phyloP scores from a whole-genome alignment of 2,113 vertebrate species.

The Chaetodon trifascialis region DNA sequence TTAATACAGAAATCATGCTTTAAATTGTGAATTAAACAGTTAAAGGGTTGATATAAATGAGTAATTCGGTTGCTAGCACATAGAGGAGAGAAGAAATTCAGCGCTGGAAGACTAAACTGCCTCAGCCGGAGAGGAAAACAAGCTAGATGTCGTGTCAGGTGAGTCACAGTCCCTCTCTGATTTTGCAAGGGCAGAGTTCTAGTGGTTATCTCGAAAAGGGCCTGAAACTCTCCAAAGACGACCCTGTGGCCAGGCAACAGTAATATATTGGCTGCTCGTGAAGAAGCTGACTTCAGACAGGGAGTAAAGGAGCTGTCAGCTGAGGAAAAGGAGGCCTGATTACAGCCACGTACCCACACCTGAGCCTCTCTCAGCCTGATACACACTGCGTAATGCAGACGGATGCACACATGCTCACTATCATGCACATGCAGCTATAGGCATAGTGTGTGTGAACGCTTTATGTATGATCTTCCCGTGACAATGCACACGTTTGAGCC shows the following conservation, averaged over 20 bases:
- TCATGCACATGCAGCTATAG: conserved; percentile 5
- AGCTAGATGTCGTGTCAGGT: conserved; percentile 19
- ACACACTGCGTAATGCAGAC: conserved; percentile 15
- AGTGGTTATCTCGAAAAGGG: conserved; percentile 57
- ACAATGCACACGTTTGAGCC: not conserved
- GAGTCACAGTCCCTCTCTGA: conserved; percentile 12
- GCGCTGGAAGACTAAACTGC: not conserved
- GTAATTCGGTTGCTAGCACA: not conserved
- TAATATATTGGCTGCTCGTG: conserved; percentile 79
- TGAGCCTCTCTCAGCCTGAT: conserved; percentile 65
- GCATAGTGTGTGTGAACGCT: not conserved
- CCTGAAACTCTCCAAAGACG: conserved; percentile 65
- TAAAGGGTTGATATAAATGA: not conserved
- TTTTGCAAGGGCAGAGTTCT: conserved; percentile 57
- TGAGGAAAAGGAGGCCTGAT: conserved; percentile 78
- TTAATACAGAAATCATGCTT: not conserved
- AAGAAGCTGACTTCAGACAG: conserved; percentile 71
- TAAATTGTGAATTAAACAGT: not conserved
- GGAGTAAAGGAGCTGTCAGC: conserved; percentile 80
- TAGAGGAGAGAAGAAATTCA: not conserved
- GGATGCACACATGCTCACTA: not conserved
- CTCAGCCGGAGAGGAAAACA: conserved; percentile 18
- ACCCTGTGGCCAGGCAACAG: conserved; percentile 63
- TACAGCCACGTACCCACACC: conserved; percentile 76
- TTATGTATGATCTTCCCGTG: not conserved